Evolutionary conservation across 2,888 invertebrate species (phyloP).

Genomic region (Eristalinus sepulchralis): DNA sequence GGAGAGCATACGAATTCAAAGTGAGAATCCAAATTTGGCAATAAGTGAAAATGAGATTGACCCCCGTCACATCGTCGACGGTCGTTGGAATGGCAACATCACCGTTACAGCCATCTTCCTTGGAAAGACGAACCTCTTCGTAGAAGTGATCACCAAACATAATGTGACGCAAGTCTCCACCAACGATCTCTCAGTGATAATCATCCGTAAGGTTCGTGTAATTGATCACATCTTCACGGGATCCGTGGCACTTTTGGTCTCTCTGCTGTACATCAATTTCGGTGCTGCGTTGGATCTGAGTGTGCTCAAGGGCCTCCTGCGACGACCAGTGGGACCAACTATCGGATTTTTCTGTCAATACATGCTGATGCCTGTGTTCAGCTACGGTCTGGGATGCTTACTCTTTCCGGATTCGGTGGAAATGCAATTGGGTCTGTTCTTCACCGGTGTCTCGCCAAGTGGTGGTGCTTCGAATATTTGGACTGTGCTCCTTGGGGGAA

Average conservation of each 20-base stretch:
- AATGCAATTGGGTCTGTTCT: slow-evolving; percentile 92
- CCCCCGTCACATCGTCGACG: slow-evolving; percentile 67
- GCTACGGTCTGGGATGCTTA: slow-evolving; percentile 87
- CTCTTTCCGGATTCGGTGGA: slow-evolving; percentile 86
- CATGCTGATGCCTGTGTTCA: slow-evolving; percentile 92
- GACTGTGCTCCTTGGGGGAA: slow-evolving; percentile 95
- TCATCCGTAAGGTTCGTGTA: slow-evolving; percentile 84
- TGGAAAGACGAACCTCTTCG: slow-evolving; percentile 77
- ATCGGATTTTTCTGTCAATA: slow-evolving; percentile 92
- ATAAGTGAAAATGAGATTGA: slow-evolving; percentile 73
- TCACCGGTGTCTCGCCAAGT: slow-evolving; percentile 94
- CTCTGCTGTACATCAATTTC: slow-evolving; percentile 93
- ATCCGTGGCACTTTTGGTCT: slow-evolving; percentile 88
- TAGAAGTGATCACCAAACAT: slow-evolving; percentile 74
- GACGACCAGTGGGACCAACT: slow-evolving; percentile 87
- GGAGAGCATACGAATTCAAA: slow-evolving; percentile 74
- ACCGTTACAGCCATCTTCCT: slow-evolving; percentile 75
- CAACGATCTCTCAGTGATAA: slow-evolving; percentile 81
- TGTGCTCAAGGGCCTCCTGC: slow-evolving; percentile 75
- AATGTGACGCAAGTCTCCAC: slow-evolving; percentile 73
- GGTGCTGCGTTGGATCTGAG: slow-evolving; percentile 91
- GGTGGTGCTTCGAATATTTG: slow-evolving; percentile 98
- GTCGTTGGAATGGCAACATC: slow-evolving; percentile 76
- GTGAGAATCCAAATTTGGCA: slow-evolving; percentile 74
- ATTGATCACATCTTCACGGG: slow-evolving; percentile 89